Base-by-base conservation (phyloP, 2,888 invertebrate species). In the Sesamia inferens region DNA sequence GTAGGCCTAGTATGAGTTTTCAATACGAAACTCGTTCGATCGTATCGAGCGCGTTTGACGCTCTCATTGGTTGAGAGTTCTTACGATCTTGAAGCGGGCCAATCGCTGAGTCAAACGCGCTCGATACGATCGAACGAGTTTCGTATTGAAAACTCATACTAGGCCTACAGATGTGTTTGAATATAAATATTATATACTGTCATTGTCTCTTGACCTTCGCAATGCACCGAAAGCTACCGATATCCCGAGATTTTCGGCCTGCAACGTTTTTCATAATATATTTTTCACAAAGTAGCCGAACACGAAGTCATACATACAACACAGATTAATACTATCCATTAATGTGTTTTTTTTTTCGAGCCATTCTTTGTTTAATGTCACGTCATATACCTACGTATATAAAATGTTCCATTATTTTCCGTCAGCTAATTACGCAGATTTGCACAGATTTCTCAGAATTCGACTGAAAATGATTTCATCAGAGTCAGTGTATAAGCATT, bases 161-260 rank as follows among this genome's bases (percentile, higher is more conserved):
- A n/a, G n/a, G n/a, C n/a, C n/a, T n/a, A n/a, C n/a, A 69, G 63
- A 76, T 76, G 75, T 76, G 42, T 58, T 44, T 24, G 48, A 76
- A 16, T 68, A 63, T 58, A 57, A 76, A 63, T 75, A 76, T 54
- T 76, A 58, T 31, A 69, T 55, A 48, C 16, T 24, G 11, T 19
- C n/a, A 22, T 24, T 13, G 31, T 58, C n/a, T 31, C 16, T 2
- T 51, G 58, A 66, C 47, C 67, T 55, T 62, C 10, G n/a, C 22
- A 39, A 68, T 22, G 44, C 22, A 63, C 16, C 64, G 13, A 31
- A 62, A 48, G 11, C 51, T n/a, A n/a, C 11, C 47, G 39, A 64
- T 39, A 63, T 57, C 44, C 16, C 55, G 19, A 76, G 8, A 57
- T 55, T 74, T 58, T 65, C 14, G 13, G n/a, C 24, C 19, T 14